These are phyloP conservation scores for Thereva unica DNA, from an alignment of 2,888 invertebrate genomes.

Conservation along the genomic window DNA sequence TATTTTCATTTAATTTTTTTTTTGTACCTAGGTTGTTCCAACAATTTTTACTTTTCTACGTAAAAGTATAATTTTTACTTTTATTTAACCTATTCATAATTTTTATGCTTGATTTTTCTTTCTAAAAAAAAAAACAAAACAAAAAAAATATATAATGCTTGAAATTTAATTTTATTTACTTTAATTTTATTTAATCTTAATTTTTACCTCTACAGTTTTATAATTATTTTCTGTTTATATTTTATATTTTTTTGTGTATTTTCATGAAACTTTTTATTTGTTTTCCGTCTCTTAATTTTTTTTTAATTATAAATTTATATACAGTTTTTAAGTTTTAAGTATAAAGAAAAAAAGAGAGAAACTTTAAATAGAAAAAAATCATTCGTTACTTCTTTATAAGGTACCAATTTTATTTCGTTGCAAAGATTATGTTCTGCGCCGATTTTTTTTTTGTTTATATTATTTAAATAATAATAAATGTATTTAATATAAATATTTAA, in stretches of 20 bases:
- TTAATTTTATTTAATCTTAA: too few species aligned
- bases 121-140: too few species aligned
- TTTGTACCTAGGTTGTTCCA: too few species aligned
- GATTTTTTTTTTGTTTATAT: constrained; percentile 25
- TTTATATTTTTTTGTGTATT: not conserved
- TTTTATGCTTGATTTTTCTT: not conserved
- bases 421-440: constrained; percentile 16
- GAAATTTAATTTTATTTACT: too few species aligned
- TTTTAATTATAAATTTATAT: constrained; percentile 1
- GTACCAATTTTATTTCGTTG: constrained; percentile 26
- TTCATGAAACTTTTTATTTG: constrained; percentile 10
- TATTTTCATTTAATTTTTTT: not conserved
- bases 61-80: not conserved
- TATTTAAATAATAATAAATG: constrained; percentile 25
- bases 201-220: too few species aligned
- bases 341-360: constrained; percentile 8
- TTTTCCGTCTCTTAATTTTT: not conserved
- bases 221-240: too few species aligned
- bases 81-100: not conserved
- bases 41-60: not conserved
- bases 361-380: constrained; percentile 26
- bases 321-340: constrained; percentile 24
- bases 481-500: constrained; percentile 35
- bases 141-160: too few species aligned
- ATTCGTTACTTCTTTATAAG: constrained; percentile 34